Evolutionary conservation across 2,113 vertebrate species (phyloP).

Genomic region (Hemiscyllium ocellatum): DNA sequence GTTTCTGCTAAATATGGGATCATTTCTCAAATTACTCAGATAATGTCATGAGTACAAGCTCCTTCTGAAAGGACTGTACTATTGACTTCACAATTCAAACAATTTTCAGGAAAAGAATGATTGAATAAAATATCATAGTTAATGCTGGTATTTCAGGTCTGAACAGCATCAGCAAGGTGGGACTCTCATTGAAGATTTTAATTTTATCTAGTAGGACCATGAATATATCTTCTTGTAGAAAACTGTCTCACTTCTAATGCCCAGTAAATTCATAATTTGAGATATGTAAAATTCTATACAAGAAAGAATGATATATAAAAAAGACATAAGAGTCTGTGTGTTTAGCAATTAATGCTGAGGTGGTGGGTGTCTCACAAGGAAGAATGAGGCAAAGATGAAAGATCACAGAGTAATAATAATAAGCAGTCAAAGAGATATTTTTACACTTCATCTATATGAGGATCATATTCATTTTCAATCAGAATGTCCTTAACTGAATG

Average conservation of each 20-base stretch:
- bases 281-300: not conserved
- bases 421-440: conserved; percentile 9
- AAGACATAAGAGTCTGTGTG: not conserved
- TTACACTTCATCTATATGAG: not conserved
- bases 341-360: not conserved
- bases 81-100: too few relatives aligned
- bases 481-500: conserved; percentile 11
- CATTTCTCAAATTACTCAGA: not conserved
- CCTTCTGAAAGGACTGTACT: not conserved
- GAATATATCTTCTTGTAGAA: not conserved
- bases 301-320: not conserved
- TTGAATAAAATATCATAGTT: not conserved
- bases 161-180: not conserved
- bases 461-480: conserved; percentile 30
- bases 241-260: not conserved
- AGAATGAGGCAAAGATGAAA: not conserved
- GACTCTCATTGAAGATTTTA: not conserved
- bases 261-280: not conserved
- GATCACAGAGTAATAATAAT: not conserved
- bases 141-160: not conserved
- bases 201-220: not conserved
- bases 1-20: not conserved
- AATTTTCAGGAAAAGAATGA: too few relatives aligned
- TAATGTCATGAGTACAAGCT: not conserved
- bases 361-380: not conserved